Base-by-base conservation (phyloP, 1,140 invertebrate genomes). In the Papilio polyxenes region DNA sequence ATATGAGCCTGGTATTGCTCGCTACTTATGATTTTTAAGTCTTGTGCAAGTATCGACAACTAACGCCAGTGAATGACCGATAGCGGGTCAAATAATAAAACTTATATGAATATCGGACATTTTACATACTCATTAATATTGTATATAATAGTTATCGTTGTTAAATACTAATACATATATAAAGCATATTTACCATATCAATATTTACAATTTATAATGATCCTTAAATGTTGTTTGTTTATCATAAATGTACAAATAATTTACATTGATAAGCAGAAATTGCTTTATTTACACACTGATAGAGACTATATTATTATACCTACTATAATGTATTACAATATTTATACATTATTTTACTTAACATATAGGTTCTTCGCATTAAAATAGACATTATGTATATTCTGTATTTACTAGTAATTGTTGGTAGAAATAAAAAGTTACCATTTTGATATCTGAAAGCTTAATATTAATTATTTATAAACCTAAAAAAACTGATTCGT, bases 11-110 rank as follows among this genome's bases (percentile, higher is more conserved):
- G 4, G 40, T 83, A 81, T 82, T 89, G 85, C 89, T 89, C 88
- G 85, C 85, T 56, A 48, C 48, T 65, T 80, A 72, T 59, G 80
- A 81, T 85, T 85, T 40, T 79, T 85, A 83, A 81, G 56, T 59
- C 75, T 80, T 82, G 75, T 77, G 82, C 62, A 44, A 23, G 51
- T 83, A 84, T 53, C 51, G 80, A 31, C 69, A 80, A 51, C 81
- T 82, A 83, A 83, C 74, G 81, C 77, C 78, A 84, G 89, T 90
- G 86, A 90, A 90, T 89, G 89, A 89, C 90, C 89, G 90, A 92
- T 90, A 91, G 86, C 75, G 81, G 79, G 49, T 81, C 82, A 83
- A 82, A 84, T 75, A 72, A 82, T 82, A 75, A 81, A 77, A 74
- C 65, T 49, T 51, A 74, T 69, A 40, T 65, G 56, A n/a, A 37